Base-by-base conservation (phyloP, 1,140 invertebrate genomes). In the Notospermus geniculatus region DNA sequence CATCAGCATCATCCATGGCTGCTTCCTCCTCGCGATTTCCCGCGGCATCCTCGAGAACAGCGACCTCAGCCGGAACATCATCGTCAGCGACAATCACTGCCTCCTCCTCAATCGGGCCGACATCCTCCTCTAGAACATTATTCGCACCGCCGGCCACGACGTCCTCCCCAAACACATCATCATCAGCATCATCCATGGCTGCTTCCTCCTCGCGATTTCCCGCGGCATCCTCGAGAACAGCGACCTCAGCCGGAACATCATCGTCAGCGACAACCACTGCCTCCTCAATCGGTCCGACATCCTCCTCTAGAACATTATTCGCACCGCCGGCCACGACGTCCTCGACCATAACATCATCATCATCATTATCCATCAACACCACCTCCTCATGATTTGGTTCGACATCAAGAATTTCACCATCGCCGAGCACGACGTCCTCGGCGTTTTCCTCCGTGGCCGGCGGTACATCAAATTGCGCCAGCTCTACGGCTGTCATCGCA, bases 1-100 rank as follows among this genome's bases (percentile, higher is more conserved):
- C 57, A 58, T 58, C 57, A 45, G 43, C 57, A 58, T 58, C 57
- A 58, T 58, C 57, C 19, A 46, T 39, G 29, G 9, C 57, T 46
- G 9, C 57, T 22, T 46, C 57, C 19, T 46, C 57, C 43, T 46
- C 57, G 29, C n/a, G 32, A 45, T 46, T 39, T 46, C n/a, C 57
- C 19, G 9, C 57, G 17, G 9, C 57, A 58, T 50, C 57, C 7
- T 50, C 57, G 22, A 11, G 32, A 58, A 46, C 57, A 58, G 43
- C 57, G 46, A 46, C 57, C 43, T 58, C 57, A 45, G 43, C 57
- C 43, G 43, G 32, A 58, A 46, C 57, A 45, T 58, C 57, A 46
- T 50, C 57, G 46, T 46, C 57, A 45, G 43, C n/a, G 46, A 46
- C 30, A 58, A 46, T 39, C 19, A 46, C 57, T 22, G 43, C 57